Conservation (phyloP, 2,797 vertebrate species). For the Simalia tracyae region DNA sequence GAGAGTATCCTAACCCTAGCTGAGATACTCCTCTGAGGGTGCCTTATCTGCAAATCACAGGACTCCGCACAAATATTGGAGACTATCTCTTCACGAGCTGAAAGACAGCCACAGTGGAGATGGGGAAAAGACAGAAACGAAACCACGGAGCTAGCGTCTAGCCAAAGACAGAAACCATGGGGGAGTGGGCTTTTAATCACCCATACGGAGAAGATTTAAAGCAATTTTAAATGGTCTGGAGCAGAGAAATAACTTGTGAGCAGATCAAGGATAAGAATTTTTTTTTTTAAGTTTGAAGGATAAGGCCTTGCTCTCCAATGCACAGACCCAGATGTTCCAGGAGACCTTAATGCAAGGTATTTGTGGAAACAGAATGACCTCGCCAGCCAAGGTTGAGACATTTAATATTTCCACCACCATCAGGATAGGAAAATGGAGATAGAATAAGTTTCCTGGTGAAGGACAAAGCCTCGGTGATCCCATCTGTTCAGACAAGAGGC, state of each 20-base stretch:
- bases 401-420: background rate
- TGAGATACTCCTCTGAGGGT: conserved; percentile 32
- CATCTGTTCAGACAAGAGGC: background rate
- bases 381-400: background rate
- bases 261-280: background rate
- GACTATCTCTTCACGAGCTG: conserved; percentile 17
- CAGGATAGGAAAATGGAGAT: background rate
- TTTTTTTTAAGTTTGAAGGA: background rate
- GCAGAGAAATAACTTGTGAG: background rate
- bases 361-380: background rate
- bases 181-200: conserved; percentile 12
- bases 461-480: no score
- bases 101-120: conserved; percentile 32
- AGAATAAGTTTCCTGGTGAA: background rate
- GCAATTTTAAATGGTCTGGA: background rate
- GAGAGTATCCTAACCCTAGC: fast-evolving
- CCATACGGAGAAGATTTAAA: background rate
- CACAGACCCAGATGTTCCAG: background rate
- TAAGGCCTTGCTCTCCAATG: background rate
- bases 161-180: conserved; percentile 48
- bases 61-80: conserved; percentile 33
- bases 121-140: no score
- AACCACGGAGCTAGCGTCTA: background rate
- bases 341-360: background rate
- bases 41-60: conserved; percentile 44